A percentile compares a stretch with the other conserved stretches of the same genome.
phyloP scores from a whole-genome alignment of 1,140 invertebrate species.

The Drosophila asahinai region DNA sequence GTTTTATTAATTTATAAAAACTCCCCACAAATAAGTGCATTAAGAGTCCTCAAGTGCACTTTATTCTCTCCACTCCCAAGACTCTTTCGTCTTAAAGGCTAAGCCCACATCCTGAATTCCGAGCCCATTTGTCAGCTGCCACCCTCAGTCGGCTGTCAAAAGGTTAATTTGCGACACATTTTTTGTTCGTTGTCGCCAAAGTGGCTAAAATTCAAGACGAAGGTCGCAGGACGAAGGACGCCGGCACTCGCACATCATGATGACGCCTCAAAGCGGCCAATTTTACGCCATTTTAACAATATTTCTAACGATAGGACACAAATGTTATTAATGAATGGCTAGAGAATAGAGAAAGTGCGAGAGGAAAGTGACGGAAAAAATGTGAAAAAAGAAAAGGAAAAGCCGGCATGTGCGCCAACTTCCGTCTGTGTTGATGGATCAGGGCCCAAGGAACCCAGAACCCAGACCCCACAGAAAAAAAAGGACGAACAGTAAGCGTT shows the following conservation, averaged over 20 bases:
- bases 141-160: constrained; percentile 70
- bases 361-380: constrained; percentile 14
- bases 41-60: neutral
- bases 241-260: constrained; percentile 37
- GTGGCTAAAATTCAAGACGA: constrained; percentile 22
- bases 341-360: neutral
- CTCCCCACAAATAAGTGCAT: neutral
- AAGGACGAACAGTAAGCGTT: constrained; percentile 14
- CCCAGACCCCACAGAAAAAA: neutral
- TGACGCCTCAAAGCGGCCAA: constrained; percentile 70
- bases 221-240: constrained; percentile 8
- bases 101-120: neutral
- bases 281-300: constrained; percentile 84
- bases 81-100: constrained; percentile 7
- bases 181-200: constrained; percentile 26
- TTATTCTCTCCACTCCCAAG: neutral
- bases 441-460: neutral
- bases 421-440: constrained; percentile 47
- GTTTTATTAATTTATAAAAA: neutral
- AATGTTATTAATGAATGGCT: constrained; percentile 79
- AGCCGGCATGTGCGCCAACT: constrained; percentile 63
- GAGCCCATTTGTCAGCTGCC: constrained; percentile 50
- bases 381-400: constrained; percentile 3
- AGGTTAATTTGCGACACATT: constrained; percentile 83
- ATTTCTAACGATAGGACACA: constrained; percentile 55